phyloP scores from a whole-genome alignment of 1,140 invertebrate genomes.

The Nautilus pompilius region DNA sequence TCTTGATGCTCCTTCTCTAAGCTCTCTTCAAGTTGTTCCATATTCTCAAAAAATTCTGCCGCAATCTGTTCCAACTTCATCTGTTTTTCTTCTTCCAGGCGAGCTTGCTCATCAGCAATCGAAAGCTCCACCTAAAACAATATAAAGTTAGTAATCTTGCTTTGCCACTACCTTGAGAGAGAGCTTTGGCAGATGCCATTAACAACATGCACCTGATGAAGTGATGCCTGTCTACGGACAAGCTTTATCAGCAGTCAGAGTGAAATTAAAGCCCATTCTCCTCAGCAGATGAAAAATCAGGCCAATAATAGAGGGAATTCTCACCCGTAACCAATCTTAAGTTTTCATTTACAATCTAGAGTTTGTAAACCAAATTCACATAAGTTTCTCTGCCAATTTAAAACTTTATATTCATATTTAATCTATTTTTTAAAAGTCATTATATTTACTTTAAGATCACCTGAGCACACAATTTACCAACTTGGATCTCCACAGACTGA shows the following conservation, averaged over 20 bases:
- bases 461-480: neutral
- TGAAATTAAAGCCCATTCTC: neutral
- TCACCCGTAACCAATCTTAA: too few species aligned
- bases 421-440: neutral
- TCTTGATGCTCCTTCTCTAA: slow-evolving; percentile 37
- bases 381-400: too few species aligned
- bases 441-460: neutral
- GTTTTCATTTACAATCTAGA: too few species aligned
- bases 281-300: neutral
- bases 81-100: slow-evolving; percentile 34
- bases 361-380: too few species aligned
- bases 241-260: neutral
- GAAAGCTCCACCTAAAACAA: slow-evolving; percentile 30
- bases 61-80: slow-evolving; percentile 25
- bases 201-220: neutral
- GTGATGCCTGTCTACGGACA: neutral
- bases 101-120: slow-evolving; percentile 29
- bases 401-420: too few species aligned
- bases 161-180: too few species aligned
- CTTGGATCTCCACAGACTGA: neutral
- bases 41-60: slow-evolving; percentile 23
- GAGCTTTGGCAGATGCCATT: neutral
- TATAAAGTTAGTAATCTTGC: too few species aligned
- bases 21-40: slow-evolving; percentile 29
- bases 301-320: neutral